Evolutionary conservation across 2,888 invertebrate genomes (phyloP), one percentile per base, ranked within the genome.

Genomic region (Octodonta nipae): DNA sequence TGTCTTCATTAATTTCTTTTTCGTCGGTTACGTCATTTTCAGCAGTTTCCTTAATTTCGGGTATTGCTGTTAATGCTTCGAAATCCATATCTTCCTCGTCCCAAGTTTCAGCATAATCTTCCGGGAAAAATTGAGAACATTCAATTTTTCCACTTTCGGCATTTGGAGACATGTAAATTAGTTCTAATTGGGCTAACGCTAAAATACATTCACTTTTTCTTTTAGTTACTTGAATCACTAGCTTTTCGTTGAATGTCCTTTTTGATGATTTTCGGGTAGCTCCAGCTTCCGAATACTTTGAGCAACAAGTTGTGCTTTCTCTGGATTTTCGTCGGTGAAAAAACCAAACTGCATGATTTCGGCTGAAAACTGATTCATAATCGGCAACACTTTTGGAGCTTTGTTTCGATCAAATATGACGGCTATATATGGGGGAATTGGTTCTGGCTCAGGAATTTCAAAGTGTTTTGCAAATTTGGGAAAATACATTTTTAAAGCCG

Each of bases 121-220:
- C 67, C 1, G 81, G 79, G 58, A 85, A 84, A 65, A 80, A 78
- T 36, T 67, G 52, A 3, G 63, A 58, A 33, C 76, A 73, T 47
- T 84, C 79, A 30, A 62, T 62, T 11, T 63, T 64, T 0, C 82
- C 82, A 26, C 68, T 64, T 3, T 71, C 71, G 0, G 71, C 61
- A 52, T 80, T 78, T 5, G 70, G 70, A 46, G 80, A 79, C 28
- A 78, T 72, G 54, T 77, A 78, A 13, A 73, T 61, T 0, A 84
- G 80, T 1, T 74, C 73, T 27, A 76, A 65, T 16, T 69, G 64
- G 3, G 73, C 65, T 37, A 84, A 70, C 3, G 68, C 67, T 1
- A 75, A 60, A 13, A 82, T 69, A 13, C 75, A 72, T 12, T 78
- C 75, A 4, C 74, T 74, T 11, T 70, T 74, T 15, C 70, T 66